Conservation (phyloP, 2,888 invertebrate species). For the Tetranychus truncatus region DNA sequence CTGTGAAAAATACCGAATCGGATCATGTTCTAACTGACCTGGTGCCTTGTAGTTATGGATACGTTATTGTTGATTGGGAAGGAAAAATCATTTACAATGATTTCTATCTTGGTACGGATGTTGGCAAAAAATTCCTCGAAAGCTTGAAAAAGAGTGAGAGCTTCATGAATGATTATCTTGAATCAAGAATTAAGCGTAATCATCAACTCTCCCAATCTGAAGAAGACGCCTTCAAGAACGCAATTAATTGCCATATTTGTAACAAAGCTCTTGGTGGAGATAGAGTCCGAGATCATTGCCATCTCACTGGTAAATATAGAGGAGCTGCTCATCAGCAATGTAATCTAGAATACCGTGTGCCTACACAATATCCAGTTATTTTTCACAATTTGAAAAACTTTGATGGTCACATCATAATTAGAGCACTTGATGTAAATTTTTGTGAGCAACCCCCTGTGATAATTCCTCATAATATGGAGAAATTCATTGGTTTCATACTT, state of each 20-base stretch:
- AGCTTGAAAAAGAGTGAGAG: no score
- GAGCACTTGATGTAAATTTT: neutral
- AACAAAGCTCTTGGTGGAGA: neutral
- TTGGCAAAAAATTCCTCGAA: neutral
- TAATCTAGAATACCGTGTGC: neutral
- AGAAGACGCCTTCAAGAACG: neutral
- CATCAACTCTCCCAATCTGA: neutral
- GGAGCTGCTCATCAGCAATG: neutral
- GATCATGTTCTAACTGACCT: neutral
- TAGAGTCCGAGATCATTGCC: neutral
- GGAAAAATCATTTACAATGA: neutral
- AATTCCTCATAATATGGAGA: neutral
- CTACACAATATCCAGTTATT: neutral
- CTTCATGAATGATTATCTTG: no score
- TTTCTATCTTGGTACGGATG: neutral
- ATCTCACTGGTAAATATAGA: neutral
- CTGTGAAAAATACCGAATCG: neutral
- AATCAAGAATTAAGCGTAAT: no score
- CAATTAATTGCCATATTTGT: neutral
- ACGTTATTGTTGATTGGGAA: slow-evolving; percentile 4
- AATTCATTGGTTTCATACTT: neutral
- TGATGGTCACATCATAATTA: slow-evolving; percentile 3
- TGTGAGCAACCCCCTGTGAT: neutral
- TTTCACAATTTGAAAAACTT: slow-evolving; percentile 8
- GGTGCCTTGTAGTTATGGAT: neutral